Evolutionary conservation across 2,113 vertebrate genomes (phyloP).

Genomic region (Ammodytes dubius): DNA sequence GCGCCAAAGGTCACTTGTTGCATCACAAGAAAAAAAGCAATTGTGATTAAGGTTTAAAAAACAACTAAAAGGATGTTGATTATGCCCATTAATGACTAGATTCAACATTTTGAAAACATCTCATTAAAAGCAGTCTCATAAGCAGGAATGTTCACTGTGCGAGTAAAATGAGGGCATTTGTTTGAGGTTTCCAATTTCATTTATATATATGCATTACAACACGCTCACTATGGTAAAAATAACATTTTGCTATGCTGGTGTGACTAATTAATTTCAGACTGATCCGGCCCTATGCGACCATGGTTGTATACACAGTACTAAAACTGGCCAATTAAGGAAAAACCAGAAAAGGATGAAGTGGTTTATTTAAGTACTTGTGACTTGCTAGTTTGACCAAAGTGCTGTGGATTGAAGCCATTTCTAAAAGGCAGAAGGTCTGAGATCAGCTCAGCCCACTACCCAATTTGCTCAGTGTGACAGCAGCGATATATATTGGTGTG

Average conservation of each 20-base stretch:
- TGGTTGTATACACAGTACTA: background rate
- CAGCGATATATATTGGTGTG: constrained; percentile 11
- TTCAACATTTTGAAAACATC: background rate
- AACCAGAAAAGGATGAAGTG: background rate
- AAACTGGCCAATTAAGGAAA: background rate
- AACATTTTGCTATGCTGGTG: constrained; percentile 15
- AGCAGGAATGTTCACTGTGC: constrained; percentile 5
- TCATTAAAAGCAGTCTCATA: background rate
- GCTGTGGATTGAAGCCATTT: background rate
- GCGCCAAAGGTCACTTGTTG: background rate
- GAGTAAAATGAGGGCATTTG: background rate
- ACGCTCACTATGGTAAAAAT: background rate
- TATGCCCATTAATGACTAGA: background rate
- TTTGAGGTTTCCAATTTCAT: constrained; percentile 29
- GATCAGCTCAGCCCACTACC: constrained; percentile 22
- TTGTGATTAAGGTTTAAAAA: constrained; percentile 19
- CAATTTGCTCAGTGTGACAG: constrained; percentile 23
- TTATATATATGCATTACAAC: constrained; percentile 12
- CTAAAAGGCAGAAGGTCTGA: constrained; percentile 15
- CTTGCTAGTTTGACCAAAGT: background rate
- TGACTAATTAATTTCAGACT: constrained; percentile 30
- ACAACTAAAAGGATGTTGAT: background rate
- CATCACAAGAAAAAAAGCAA: background rate
- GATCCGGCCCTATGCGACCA: background rate
- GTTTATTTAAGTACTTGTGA: background rate